Evolutionary conservation across 2,888 invertebrate species (phyloP).

Genomic region (Buathra laborator): DNA sequence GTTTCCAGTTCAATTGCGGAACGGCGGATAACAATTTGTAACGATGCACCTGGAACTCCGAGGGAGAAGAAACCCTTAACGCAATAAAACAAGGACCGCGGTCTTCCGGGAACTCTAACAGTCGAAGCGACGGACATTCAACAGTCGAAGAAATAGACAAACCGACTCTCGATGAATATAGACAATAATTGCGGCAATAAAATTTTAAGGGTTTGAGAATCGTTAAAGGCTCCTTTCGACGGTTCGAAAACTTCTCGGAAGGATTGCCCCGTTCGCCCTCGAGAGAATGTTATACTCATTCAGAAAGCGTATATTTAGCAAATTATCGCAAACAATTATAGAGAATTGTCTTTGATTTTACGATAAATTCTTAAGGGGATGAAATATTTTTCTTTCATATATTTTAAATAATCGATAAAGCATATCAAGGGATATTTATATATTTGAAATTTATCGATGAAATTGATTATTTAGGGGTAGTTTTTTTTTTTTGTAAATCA

Average conservation of each 20-base stretch:
- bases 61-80: background rate
- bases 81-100: constrained; percentile 7
- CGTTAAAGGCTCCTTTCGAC: constrained; percentile 28
- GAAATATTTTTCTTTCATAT: background rate
- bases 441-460: background rate
- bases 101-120: constrained; percentile 7
- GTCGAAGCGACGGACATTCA: background rate
- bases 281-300: background rate
- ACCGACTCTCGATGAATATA: constrained; percentile 19
- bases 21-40: background rate
- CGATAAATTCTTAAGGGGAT: background rate
- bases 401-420: too few relatives aligned
- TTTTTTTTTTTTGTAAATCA: constrained; percentile 5
- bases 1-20: background rate
- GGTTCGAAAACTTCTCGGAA: constrained; percentile 46
- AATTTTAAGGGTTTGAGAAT: constrained; percentile 42
- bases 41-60: background rate
- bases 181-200: constrained; percentile 60
- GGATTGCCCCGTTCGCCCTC: constrained; percentile 28
- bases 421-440: background rate
- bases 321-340: background rate
- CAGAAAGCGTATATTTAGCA: background rate
- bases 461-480: background rate
- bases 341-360: background rate
- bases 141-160: constrained; percentile 17